Percentiles rank a stretch among this genome's conserved stretches.
phyloP scores from a whole-genome alignment of 2,888 invertebrate genomes.

The Mantis religiosa region DNA sequence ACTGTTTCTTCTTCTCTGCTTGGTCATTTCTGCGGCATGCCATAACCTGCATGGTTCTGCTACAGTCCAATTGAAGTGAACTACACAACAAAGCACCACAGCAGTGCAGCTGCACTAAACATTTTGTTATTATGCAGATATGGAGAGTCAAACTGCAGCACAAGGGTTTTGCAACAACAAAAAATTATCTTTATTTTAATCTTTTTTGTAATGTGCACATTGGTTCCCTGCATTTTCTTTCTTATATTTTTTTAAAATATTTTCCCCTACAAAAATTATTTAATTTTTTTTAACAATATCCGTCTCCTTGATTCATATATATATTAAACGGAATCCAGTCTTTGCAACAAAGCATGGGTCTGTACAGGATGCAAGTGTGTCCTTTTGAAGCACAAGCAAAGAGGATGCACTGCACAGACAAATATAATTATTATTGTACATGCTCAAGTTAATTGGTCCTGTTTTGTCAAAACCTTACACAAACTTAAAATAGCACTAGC shows the following conservation, averaged over 20 bases:
- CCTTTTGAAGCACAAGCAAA: constrained; percentile 25
- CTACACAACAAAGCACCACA: not conserved
- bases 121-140: not conserved
- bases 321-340: constrained; percentile 7
- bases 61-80: not conserved
- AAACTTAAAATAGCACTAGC: constrained; percentile 7
- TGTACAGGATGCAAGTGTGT: constrained; percentile 17
- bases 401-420: constrained; percentile 18
- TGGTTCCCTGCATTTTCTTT: not conserved
- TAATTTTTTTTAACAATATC: constrained; percentile 4
- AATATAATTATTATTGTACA: not conserved
- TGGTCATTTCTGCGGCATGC: not conserved
- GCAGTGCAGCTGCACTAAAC: not conserved
- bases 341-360: constrained; percentile 1
- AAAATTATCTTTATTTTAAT: not conserved
- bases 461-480: not conserved
- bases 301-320: not conserved
- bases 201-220: not conserved
- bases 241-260: not conserved
- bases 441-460: not conserved
- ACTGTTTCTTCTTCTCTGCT: not conserved
- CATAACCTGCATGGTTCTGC: not conserved
- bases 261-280: constrained; percentile 3
- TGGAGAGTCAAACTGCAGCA: not conserved
- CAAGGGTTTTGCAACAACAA: not conserved